Evolutionary conservation across 2,797 vertebrate species (phyloP).

Genomic region (Emydoidea blandingii): DNA sequence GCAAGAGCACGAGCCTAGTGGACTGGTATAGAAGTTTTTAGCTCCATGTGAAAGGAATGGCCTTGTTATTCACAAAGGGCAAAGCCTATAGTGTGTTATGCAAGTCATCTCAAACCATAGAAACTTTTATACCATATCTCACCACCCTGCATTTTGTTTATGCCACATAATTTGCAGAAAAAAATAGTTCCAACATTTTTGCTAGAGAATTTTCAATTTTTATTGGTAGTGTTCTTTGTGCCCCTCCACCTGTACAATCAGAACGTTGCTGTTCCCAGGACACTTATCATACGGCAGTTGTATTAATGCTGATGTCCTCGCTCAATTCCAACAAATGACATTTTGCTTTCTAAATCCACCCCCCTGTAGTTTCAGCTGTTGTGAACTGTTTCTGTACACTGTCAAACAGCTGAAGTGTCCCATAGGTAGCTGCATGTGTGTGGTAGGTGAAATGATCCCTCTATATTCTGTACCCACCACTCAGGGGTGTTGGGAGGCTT

Average conservation of each 20-base stretch:
- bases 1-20: fast-evolving
- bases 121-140: not conserved
- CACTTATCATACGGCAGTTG: not conserved
- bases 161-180: not conserved
- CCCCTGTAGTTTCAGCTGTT: not conserved
- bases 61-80: fast-evolving
- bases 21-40: fast-evolving
- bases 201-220: not conserved
- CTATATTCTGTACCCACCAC: fast-evolving
- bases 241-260: not conserved
- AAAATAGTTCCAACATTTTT: fast-evolving
- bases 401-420: not conserved
- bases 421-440: not conserved
- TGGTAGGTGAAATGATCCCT: not conserved
- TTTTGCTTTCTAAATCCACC: not conserved
- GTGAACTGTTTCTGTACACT: not conserved
- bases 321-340: not conserved
- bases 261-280: not conserved
- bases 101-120: not conserved
- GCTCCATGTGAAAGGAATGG: not conserved
- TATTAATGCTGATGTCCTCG: not conserved
- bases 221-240: fast-evolving
- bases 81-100: not conserved
- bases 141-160: not conserved
- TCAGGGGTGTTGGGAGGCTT: not conserved